Base-by-base conservation (phyloP, 1,140 invertebrate genomes). In the Papilio glaucus region DNA sequence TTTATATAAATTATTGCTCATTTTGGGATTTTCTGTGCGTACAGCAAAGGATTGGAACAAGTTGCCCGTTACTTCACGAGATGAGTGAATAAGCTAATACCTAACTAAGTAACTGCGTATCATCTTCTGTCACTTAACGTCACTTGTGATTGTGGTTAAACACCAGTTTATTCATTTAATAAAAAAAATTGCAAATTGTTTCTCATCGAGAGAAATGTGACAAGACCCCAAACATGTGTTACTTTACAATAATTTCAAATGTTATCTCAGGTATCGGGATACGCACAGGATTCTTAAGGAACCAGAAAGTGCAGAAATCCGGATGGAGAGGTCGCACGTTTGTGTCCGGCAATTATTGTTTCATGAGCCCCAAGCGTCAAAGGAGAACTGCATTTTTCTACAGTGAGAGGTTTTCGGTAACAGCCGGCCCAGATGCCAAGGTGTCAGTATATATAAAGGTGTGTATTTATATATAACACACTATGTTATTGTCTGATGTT, bases 341-440 rank as follows among this genome's bases (percentile, higher is more conserved):
- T 53, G 78, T 87, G 0, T 57, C 71, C 6, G 89, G 89, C 0
- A 83, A 89, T 60, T 76, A 76, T 24, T 90, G 89, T 53, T 91
- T 80, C 62, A 85, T 79, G 68, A 82, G 74, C 12, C 45, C 71
- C 0, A 84, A 78, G 33, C 82, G 80, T 12, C 83, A 85, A 53
- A 69, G 60, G 12, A 42, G 0, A 0, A 74, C 82, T 5, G 45
- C 79, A 8, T 81, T 85, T n/a, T 90, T 91, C 72, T 91, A 91
- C 63, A 80, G 79, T 0, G 89, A 91, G 53, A 86, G 72, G 15
- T 91, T 91, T 76, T 77, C 80, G 24, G 86, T 88, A 0, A 84
- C 81, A 13, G 84, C 85, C 15, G 73, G 85, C 21, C 84, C 84
- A 12, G 81, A 82, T 3, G 81, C 81, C 0, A 88, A 85, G 68